These are phyloP conservation scores for Fregata magnificens DNA, from an alignment of 2,113 vertebrate genomes.

Conservation along the genomic window DNA sequence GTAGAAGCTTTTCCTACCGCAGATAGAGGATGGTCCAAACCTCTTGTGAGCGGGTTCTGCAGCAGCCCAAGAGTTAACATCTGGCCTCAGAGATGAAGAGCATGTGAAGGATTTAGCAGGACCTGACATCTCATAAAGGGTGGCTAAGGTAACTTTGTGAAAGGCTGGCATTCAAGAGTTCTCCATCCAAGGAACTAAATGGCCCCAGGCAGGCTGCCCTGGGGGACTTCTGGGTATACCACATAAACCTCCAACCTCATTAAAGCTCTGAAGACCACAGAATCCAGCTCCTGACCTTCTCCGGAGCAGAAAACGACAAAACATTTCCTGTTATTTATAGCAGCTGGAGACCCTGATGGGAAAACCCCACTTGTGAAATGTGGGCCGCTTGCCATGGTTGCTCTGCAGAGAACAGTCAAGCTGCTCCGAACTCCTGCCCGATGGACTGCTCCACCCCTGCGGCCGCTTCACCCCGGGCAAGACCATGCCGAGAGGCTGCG, in stretches of 20 bases:
- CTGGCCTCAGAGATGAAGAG: background rate
- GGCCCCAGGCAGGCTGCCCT: background rate
- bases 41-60: accelerated
- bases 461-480: background rate
- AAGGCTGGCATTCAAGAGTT: background rate
- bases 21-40: background rate
- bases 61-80: background rate
- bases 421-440: background rate
- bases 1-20: background rate
- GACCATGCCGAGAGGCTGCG: accelerated
- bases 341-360: slow-evolving; percentile 59
- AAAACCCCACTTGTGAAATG: slow-evolving; percentile 58
- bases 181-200: background rate
- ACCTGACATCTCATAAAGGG: background rate
- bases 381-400: background rate
- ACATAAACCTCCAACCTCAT: background rate
- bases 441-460: background rate
- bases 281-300: slow-evolving; percentile 53
- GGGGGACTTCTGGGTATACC: background rate
- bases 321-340: slow-evolving; percentile 66
- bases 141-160: background rate
- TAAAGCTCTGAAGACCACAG: slow-evolving; percentile 14
- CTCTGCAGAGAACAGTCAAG: background rate
- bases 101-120: background rate
- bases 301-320: background rate